A percentile compares a stretch with the other conserved stretches of the same genome.
Evolutionary conservation across 2,888 invertebrate species (phyloP).

Genomic region (Polietes domitor): DNA sequence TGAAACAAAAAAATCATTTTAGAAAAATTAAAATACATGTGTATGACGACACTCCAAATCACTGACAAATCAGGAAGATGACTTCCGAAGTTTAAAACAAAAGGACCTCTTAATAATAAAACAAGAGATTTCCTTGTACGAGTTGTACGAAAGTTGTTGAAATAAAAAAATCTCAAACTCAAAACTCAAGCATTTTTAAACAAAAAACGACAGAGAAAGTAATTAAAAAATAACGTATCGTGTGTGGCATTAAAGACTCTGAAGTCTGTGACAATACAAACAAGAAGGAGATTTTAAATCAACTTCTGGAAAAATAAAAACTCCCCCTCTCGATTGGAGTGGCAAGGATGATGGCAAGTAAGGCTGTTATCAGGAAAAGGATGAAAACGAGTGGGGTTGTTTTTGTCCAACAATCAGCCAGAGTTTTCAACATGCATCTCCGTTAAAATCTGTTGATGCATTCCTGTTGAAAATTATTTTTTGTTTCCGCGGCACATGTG

Average conservation of each 20-base stretch:
- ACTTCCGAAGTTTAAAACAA: slow-evolving; percentile 22
- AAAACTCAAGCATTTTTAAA: slow-evolving; percentile 11
- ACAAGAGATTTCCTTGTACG: slow-evolving; percentile 27
- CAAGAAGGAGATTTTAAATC: not conserved
- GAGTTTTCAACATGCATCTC: not conserved
- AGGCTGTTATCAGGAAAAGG: not conserved
- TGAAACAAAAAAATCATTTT: slow-evolving; percentile 24
- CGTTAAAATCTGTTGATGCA: slow-evolving; percentile 70
- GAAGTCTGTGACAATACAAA: slow-evolving; percentile 13
- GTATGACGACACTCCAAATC: slow-evolving; percentile 13
- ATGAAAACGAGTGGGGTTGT: slow-evolving; percentile 11
- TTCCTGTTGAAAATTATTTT: slow-evolving; percentile 70
- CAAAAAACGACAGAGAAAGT: slow-evolving; percentile 18
- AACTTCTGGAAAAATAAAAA: not conserved
- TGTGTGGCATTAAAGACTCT: slow-evolving; percentile 19
- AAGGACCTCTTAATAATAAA: slow-evolving; percentile 36
- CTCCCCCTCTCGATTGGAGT: too few species aligned
- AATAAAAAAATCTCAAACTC: not conserved
- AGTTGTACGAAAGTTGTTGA: not conserved
- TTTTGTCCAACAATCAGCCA: not conserved
- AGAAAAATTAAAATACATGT: slow-evolving; percentile 16
- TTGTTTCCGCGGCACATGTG: slow-evolving; percentile 17
- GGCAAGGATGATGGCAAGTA: not conserved
- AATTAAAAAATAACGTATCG: slow-evolving; percentile 15
- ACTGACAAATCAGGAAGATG: slow-evolving; percentile 25